Evolutionary conservation across 2,888 invertebrate genomes (phyloP), one percentile per base, ranked within the genome.

Genomic region (Biston betularia): DNA sequence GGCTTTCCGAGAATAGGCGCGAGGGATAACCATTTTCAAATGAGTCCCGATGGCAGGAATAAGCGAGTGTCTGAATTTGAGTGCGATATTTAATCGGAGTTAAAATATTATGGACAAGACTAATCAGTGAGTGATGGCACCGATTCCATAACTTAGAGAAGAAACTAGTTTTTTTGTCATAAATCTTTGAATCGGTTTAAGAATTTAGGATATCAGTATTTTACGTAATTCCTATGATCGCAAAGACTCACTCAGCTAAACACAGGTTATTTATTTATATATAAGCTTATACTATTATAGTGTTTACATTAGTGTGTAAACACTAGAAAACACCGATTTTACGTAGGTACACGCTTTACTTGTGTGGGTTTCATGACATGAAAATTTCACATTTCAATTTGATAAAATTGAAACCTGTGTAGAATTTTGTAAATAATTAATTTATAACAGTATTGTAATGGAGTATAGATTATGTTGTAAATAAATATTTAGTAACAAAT

Each of bases 61-160:
- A 94, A 94, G 69, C 92, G 95, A 78, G 95, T 95, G 65, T 91
- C 95, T 6, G 95, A 95, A 82, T 95, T 95, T 77, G 95, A 95
- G 82, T 95, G 95, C 82, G 95, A 95, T 85, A 95, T 95, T 74
- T 88, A 75, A 78, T 33, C 34, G 48, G n/a, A 60, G 56, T 60
- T 65, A 44, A 15, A 40, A 15, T 9, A 49, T 65, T 10, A 64
- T 50, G 62, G 69, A 75, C 73, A 66, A 73, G 57, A 57, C 69
- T 73, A 65, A 24, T 24, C 24, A 48, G 15, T 54, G 38, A 52
- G 38, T 38, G 57, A 46, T 8, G 12, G 12, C 35, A 6, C 9
- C 10, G 42, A 14, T 9, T 38, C 6, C 38, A 10, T 38, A 38
- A 53, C 6, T 3, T 1, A 38, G 24, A 2, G 24, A 24, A 24